Evolutionary conservation across 2,888 invertebrate species (phyloP).

Genomic region (Rotaria sp.): DNA sequence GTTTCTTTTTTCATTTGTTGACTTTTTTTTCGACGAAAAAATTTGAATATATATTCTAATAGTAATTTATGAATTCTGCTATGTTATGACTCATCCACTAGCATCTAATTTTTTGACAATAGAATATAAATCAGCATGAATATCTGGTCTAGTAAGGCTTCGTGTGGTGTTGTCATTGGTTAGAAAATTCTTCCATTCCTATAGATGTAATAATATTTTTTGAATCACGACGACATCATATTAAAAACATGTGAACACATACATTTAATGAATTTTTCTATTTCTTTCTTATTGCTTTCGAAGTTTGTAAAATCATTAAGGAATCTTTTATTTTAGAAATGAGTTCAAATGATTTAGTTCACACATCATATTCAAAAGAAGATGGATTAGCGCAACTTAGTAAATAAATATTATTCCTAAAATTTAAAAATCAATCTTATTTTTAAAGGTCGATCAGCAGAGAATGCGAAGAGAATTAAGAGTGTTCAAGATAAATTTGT

Average conservation of each 20-base stretch:
- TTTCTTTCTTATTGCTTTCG: no score
- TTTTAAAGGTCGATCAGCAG: background rate
- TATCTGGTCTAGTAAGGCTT: no score
- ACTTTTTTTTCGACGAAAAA: no score
- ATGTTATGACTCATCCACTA: no score
- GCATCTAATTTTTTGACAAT: background rate
- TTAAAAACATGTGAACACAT: background rate
- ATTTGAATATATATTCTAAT: no score
- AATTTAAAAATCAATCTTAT: background rate
- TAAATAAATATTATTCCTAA: background rate
- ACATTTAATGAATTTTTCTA: background rate
- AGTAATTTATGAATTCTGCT: no score
- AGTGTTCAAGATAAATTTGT: conserved; percentile 30
- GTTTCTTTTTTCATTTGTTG: no score
- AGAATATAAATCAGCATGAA: no score
- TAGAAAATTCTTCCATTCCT: background rate
- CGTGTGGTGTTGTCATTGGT: background rate
- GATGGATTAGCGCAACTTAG: conserved; percentile 1
- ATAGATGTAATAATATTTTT: background rate
- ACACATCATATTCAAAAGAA: background rate
- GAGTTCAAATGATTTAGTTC: background rate
- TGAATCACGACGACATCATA: background rate
- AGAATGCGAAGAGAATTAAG: background rate
- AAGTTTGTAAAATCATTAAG: background rate
- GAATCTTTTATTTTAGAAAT: background rate